Percentiles rank a stretch among this genome's conserved stretches.
Evolutionary conservation across 35 echinoderm and acorn worm species (phyloP).

Genomic region (Chiridota heheva): DNA sequence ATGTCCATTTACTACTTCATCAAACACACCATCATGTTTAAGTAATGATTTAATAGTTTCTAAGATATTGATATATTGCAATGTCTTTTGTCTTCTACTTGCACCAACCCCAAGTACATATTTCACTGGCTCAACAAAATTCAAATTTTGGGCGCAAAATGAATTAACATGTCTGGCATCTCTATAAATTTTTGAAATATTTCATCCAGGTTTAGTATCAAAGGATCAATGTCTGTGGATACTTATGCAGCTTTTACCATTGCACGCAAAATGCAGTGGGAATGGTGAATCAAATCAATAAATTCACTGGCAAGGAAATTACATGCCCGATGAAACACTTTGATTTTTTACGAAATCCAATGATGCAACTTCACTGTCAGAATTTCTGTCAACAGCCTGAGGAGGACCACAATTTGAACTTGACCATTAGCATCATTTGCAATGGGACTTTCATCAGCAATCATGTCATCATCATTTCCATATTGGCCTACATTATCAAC

Average conservation of each 20-base stretch:
- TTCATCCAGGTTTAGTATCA: not conserved
- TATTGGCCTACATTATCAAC: not conserved
- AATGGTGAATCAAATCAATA: not conserved
- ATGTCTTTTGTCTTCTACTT: no score
- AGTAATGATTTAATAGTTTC: slow-evolving; percentile 2
- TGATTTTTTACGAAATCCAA: slow-evolving; percentile 4
- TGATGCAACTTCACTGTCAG: not conserved
- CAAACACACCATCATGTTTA: slow-evolving; percentile 3
- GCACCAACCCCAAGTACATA: no score
- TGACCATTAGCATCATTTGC: not conserved
- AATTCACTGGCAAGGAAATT: not conserved
- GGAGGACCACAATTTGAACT: not conserved
- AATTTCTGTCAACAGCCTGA: not conserved
- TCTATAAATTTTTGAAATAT: not conserved
- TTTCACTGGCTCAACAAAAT: no score
- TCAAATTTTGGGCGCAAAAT: not conserved
- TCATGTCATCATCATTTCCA: not conserved
- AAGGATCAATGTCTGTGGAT: not conserved
- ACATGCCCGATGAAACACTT: not conserved
- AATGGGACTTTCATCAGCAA: not conserved
- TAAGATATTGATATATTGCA: slow-evolving; percentile 12
- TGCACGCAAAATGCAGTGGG: not conserved
- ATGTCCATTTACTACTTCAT: slow-evolving; percentile 22
- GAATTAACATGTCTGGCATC: slow-evolving; percentile 5
- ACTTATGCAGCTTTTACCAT: not conserved